Conservation (phyloP, 2,888 invertebrate genomes). For the Meganola albula region DNA sequence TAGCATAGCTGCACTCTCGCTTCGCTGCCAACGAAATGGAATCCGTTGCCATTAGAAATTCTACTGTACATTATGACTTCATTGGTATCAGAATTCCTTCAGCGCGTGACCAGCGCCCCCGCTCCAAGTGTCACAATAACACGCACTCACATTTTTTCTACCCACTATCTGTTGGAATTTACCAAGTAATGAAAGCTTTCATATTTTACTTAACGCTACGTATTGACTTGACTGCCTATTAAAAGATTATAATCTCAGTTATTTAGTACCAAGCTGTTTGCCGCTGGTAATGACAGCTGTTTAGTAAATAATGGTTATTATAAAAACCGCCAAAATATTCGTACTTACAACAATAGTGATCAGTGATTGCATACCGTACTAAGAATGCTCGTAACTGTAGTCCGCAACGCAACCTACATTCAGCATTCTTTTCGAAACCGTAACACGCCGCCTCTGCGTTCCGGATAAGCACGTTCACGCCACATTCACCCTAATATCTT, state of each 20-base stretch:
- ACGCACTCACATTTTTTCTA: slow-evolving; percentile 40
- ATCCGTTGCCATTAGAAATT: slow-evolving; percentile 71
- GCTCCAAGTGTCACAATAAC: slow-evolving; percentile 37
- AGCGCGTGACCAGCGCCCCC: slow-evolving; percentile 39
- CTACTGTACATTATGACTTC: slow-evolving; percentile 66
- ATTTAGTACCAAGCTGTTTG: too few relatives aligned
- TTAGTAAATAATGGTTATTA: too few relatives aligned
- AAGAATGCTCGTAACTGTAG: slow-evolving; percentile 68
- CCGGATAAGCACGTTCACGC: slow-evolving; percentile 65
- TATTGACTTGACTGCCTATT: too few relatives aligned
- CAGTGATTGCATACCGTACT: slow-evolving; percentile 55
- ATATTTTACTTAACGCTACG: slow-evolving; percentile 25
- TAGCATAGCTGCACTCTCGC: slow-evolving; percentile 63
- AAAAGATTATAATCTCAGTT: too few relatives aligned
- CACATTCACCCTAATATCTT: slow-evolving; percentile 59
- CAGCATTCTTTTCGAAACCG: slow-evolving; percentile 77
- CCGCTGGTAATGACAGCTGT: too few relatives aligned
- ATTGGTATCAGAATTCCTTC: slow-evolving; percentile 59
- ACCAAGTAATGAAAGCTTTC: slow-evolving; percentile 20
- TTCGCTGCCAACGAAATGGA: slow-evolving; percentile 72
- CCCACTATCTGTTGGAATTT: slow-evolving; percentile 35
- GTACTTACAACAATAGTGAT: slow-evolving; percentile 58
- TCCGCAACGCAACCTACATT: slow-evolving; percentile 74
- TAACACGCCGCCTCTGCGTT: slow-evolving; percentile 74
- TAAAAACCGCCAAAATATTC: not conserved